phyloP scores from a whole-genome alignment of 2,888 invertebrate genomes.

The Agapetus fuscipes region DNA sequence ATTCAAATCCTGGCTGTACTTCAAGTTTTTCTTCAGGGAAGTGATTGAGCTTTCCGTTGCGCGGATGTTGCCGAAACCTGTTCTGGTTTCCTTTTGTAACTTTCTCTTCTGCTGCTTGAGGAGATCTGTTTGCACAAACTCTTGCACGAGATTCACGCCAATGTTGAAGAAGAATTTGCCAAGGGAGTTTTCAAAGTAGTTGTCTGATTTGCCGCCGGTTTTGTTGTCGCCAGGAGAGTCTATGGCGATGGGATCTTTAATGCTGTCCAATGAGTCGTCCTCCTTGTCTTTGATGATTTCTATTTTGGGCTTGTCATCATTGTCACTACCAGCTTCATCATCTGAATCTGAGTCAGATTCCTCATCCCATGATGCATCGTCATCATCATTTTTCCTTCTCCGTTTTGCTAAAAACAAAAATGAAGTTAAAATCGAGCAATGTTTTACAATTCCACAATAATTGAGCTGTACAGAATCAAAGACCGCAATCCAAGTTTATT shows the following conservation, averaged over 20 bases:
- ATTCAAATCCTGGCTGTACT: constrained; percentile 78
- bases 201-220: constrained; percentile 42
- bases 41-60: constrained; percentile 69
- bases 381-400: constrained; percentile 36
- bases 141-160: constrained; percentile 83
- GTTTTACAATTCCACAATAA: too few relatives aligned
- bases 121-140: constrained; percentile 84
- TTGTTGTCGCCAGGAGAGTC: constrained; percentile 32
- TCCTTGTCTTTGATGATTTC: constrained; percentile 45
- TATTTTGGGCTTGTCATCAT: constrained; percentile 32
- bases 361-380: constrained; percentile 50
- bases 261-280: constrained; percentile 42
- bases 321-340: constrained; percentile 35
- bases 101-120: constrained; percentile 80
- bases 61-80: constrained; percentile 50
- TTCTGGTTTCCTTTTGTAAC: constrained; percentile 55
- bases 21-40: constrained; percentile 75
- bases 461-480: too few relatives aligned
- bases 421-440: too few relatives aligned
- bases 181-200: constrained; percentile 77
- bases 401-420: constrained; percentile 26
- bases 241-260: constrained; percentile 37
- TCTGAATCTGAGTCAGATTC: constrained; percentile 43
- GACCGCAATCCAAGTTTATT: too few relatives aligned
- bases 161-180: constrained; percentile 89